A percentile compares a stretch with the other conserved stretches of the same genome.
Conservation (phyloP, 1,140 invertebrate genomes). For the Drosophila mojavensis region DNA sequence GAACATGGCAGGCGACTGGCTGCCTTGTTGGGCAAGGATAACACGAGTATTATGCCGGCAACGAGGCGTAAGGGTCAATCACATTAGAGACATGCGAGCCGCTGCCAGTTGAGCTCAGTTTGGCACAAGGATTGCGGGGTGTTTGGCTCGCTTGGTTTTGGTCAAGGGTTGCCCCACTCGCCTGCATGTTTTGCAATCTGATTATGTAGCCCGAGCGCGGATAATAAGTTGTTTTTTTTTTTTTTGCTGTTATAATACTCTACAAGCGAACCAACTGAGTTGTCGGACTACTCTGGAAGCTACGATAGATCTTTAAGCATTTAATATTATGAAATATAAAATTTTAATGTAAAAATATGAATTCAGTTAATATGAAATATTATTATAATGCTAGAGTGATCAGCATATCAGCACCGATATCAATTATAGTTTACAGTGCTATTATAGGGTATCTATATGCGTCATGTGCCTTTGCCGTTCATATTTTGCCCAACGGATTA, state of each 20-base stretch:
- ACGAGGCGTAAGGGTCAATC: conserved; percentile 81
- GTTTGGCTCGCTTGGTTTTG: conserved; percentile 10
- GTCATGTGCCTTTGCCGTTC: neutral
- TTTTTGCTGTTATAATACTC: conserved; percentile 49
- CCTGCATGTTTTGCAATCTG: conserved; percentile 67
- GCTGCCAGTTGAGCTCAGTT: conserved; percentile 21
- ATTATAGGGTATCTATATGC: conserved; percentile 14
- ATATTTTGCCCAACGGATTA: conserved; percentile 27
- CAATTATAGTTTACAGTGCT: no score
- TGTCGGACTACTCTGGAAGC: neutral
- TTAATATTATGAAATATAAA: no score
- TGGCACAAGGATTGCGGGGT: conserved; percentile 8
- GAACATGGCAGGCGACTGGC: conserved; percentile 15
- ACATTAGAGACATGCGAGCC: conserved; percentile 77
- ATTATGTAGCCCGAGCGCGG: conserved; percentile 59
- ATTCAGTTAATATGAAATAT: no score
- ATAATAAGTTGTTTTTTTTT: conserved; percentile 51
- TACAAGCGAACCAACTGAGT: conserved; percentile 36
- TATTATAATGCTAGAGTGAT: no score
- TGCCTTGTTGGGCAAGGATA: conserved; percentile 53
- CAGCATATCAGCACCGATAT: no score
- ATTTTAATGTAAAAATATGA: no score
- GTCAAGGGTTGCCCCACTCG: conserved; percentile 41
- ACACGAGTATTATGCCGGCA: conserved; percentile 78
- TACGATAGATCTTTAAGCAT: neutral